Percentiles rank a stretch among this genome's conserved stretches.
phyloP scores from a whole-genome alignment of 2,888 invertebrate genomes.

The Dasypolia templi region DNA sequence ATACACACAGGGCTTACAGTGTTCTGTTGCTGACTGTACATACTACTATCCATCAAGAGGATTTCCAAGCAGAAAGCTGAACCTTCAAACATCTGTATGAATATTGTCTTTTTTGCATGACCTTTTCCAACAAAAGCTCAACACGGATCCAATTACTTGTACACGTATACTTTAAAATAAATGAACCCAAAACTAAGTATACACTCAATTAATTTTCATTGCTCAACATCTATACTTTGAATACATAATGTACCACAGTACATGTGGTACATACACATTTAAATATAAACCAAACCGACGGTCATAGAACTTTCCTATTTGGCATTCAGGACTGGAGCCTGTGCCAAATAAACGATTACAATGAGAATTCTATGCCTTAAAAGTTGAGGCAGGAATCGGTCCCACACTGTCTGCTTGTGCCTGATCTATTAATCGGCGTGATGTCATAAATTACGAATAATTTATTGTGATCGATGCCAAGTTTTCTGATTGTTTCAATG shows the following conservation, averaged over 20 bases:
- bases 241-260: conserved; percentile 67
- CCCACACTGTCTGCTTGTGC: conserved; percentile 87
- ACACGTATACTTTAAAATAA: conserved; percentile 38
- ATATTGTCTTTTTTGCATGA: not conserved
- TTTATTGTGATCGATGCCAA: conserved; percentile 60
- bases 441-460: conserved; percentile 77
- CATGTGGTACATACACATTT: conserved; percentile 72
- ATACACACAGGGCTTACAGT: not conserved
- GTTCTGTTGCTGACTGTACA: not conserved
- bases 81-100: not conserved
- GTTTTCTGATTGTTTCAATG: conserved; percentile 43
- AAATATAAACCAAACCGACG: conserved; percentile 73
- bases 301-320: conserved; percentile 88
- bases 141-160: conserved; percentile 24
- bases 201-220: conserved; percentile 72
- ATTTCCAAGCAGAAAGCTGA: not conserved
- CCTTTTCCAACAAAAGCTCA: not conserved
- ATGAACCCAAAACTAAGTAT: conserved; percentile 49
- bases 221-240: conserved; percentile 65
- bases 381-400: conserved; percentile 77
- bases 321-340: conserved; percentile 83
- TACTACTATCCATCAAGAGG: not conserved
- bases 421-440: conserved; percentile 78
- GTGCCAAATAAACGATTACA: conserved; percentile 89
- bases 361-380: conserved; percentile 83